These are phyloP conservation scores for Yponomeuta cagnagella DNA, from an alignment of 2,888 invertebrate genomes.

Conservation along the genomic window DNA sequence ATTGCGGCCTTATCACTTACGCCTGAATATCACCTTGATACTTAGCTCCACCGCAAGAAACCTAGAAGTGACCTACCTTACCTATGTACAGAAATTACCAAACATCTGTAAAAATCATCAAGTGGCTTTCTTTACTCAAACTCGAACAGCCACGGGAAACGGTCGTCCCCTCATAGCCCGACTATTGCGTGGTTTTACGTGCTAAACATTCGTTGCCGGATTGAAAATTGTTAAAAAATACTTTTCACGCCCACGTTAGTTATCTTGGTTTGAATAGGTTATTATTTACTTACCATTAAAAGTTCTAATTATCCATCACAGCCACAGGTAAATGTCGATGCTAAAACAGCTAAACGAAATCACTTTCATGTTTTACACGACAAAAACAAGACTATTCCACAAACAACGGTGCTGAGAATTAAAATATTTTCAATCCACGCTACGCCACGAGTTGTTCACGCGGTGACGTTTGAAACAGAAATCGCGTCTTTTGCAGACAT, in stretches of 20 bases:
- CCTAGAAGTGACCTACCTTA: too few species aligned
- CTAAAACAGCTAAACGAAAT: background rate
- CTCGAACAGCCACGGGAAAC: too few species aligned
- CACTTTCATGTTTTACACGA: background rate
- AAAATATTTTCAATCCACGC: background rate
- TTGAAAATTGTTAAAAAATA: background rate
- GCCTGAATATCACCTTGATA: too few species aligned
- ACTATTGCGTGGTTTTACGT: too few species aligned
- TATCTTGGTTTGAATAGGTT: background rate
- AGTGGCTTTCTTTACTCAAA: too few species aligned
- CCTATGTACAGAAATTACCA: too few species aligned
- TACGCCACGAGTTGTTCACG: constrained; percentile 27
- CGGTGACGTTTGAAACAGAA: constrained; percentile 32
- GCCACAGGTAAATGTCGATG: background rate
- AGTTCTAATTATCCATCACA: background rate
- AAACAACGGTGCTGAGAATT: background rate
- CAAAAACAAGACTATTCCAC: background rate
- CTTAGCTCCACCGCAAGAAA: too few species aligned
- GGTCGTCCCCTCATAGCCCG: too few species aligned
- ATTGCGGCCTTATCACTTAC: too few species aligned
- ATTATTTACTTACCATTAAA: background rate
- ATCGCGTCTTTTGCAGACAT: constrained; percentile 24
- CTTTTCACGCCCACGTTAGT: background rate
- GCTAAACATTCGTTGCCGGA: too few species aligned
- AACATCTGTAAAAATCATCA: too few species aligned